A percentile compares a stretch with the other conserved stretches of the same genome.
phyloP scores from a whole-genome alignment of 2,888 invertebrate genomes.

The Spialia ferax region DNA sequence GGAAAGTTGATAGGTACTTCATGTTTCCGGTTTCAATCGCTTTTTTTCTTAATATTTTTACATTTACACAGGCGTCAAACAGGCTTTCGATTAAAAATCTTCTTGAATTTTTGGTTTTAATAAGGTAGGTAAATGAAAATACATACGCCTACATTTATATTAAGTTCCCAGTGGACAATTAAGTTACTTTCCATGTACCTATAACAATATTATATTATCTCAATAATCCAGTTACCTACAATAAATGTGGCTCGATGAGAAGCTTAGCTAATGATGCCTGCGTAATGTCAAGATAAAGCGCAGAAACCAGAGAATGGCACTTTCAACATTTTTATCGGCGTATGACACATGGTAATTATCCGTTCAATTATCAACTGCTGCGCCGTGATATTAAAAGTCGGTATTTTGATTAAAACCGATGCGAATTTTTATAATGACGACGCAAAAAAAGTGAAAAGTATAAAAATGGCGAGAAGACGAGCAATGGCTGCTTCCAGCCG shows the following conservation, averaged over 20 bases:
- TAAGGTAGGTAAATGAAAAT: too few relatives aligned
- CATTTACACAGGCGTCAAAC: too few relatives aligned
- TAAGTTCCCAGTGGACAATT: not conserved
- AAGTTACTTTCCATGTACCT: not conserved
- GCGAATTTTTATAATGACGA: conserved; percentile 77
- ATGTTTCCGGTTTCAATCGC: conserved; percentile 1
- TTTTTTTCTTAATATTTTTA: not conserved
- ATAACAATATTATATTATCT: conserved; percentile 3
- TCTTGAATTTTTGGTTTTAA: too few relatives aligned
- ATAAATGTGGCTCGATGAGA: not conserved
- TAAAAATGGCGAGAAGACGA: conserved; percentile 75
- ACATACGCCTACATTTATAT: too few relatives aligned
- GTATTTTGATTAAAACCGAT: conserved; percentile 82
- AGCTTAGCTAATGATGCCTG: conserved; percentile 29
- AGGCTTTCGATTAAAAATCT: too few relatives aligned
- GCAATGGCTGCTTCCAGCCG: conserved; percentile 48
- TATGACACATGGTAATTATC: conserved; percentile 55
- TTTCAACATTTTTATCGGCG: conserved; percentile 61
- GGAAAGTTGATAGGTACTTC: conserved; percentile 14
- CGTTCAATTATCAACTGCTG: conserved; percentile 72
- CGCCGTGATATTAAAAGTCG: conserved; percentile 72
- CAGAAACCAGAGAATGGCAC: conserved; percentile 10
- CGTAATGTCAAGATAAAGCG: conserved; percentile 26
- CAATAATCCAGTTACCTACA: conserved; percentile 19
- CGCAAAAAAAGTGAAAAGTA: conserved; percentile 72